These are phyloP conservation scores for Parazoanthus atlanticus DNA, from an alignment of 92 coral and sea anemone genomes.

Conservation along the genomic window DNA sequence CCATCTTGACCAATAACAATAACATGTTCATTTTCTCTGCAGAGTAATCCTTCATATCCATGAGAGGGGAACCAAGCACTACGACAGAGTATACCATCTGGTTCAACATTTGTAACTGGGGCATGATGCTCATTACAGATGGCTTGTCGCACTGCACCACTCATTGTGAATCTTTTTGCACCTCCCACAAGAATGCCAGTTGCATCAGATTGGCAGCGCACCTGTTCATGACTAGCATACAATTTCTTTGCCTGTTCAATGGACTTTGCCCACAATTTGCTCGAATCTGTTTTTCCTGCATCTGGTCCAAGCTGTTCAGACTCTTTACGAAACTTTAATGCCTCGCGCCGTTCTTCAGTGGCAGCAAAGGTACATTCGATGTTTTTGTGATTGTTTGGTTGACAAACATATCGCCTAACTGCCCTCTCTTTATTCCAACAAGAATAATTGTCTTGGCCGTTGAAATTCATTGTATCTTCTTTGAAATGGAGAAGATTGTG, in stretches of 20 bases:
- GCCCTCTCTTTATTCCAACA: constrained; percentile 62
- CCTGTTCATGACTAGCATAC: constrained; percentile 43
- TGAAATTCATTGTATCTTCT: constrained; percentile 49
- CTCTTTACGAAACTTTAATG: constrained; percentile 46
- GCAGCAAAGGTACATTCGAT: constrained; percentile 52
- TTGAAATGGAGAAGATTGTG: constrained; percentile 54
- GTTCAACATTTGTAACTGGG: constrained; percentile 18
- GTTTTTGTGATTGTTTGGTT: constrained; percentile 50
- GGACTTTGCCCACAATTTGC: constrained; percentile 60
- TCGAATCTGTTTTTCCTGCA: constrained; percentile 44
- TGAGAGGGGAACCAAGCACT: constrained; percentile 48
- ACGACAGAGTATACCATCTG: constrained; percentile 24
- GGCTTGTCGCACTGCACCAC: constrained; percentile 35
- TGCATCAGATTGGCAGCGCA: constrained; percentile 42
- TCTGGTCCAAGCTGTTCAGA: constrained; percentile 40
- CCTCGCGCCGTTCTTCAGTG: constrained; percentile 50
- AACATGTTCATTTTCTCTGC: constrained; percentile 47
- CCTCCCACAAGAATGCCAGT: constrained; percentile 63
- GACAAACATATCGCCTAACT: constrained; percentile 51
- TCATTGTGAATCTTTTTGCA: constrained; percentile 45
- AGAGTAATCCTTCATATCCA: constrained; percentile 51
- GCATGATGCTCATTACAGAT: constrained; percentile 23
- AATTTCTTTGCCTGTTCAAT: constrained; percentile 58
- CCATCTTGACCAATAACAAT: constrained; percentile 38
- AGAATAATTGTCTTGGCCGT: constrained; percentile 57